Evolutionary conservation across 1,140 invertebrate species (phyloP), one percentile per base, ranked within the genome.

Genomic region (Tetramorium alpestre): DNA sequence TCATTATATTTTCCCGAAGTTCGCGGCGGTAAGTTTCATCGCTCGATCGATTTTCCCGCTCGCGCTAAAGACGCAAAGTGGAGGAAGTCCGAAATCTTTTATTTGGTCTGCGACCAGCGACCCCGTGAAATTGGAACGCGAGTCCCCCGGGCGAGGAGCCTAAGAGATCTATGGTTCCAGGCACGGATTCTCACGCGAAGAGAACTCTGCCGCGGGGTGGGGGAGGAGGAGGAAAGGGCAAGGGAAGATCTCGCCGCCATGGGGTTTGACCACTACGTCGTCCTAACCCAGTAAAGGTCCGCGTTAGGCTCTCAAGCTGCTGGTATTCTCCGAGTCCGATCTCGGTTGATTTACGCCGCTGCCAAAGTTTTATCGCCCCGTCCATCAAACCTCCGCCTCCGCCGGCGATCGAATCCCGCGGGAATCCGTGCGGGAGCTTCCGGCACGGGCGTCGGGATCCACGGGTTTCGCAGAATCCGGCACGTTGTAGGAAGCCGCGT

Each of bases 301-400:
- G 25, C 67, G 58, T 65, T 82, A 76, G 51, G 69, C 72, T 76
- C 72, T 87, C 38, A 58, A 73, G 47, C 56, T 33, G 54, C 41
- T 38, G 47, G 70, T 67, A 77, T 81, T 72, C 86, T 73, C 62
- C 56, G 11, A 11, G 25, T 64, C 70, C 76, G 80, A 75, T 38
- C 88, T 69, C 77, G 75, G 54, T 92, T 92, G 91, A 93, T 93
- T 93, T 92, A 93, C 87, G 82, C 81, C 76, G 76, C 77, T 80
- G 89, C 87, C 88, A 90, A 94, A 94, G 91, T 94, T 94, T 93
- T 93, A 93, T 93, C 92, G 90, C 85, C 44, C 87, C 91, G 86
- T 93, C 92, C 73, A 88, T 94, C 90, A 92, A 88, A 80, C 67
- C 87, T 81, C 11, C 77, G 41, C 41, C 22, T 38, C 64, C 72